Evolutionary conservation across 2,113 vertebrate species (phyloP).

Genomic region (Cinclus mexicanus): DNA sequence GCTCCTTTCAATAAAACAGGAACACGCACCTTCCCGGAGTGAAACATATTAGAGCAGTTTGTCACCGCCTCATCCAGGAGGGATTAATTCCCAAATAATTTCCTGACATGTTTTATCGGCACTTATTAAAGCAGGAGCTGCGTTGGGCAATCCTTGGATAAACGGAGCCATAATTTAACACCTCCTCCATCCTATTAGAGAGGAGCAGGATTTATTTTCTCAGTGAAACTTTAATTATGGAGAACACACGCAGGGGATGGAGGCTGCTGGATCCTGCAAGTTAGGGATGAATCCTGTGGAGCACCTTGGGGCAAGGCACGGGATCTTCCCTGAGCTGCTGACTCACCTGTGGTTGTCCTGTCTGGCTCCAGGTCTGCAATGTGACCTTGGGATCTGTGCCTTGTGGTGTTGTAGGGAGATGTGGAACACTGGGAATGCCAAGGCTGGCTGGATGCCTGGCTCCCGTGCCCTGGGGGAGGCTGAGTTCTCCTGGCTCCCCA

Average conservation of each 20-base stretch:
- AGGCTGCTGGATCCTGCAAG: not conserved
- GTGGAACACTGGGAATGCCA: not conserved
- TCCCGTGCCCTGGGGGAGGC: not conserved
- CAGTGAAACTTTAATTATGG: constrained; percentile 54
- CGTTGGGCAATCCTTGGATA: constrained; percentile 59
- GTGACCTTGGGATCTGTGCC: not conserved
- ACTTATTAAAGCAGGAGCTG: constrained; percentile 59
- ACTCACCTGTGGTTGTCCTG: not conserved
- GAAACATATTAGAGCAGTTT: constrained; percentile 49
- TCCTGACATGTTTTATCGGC: constrained; percentile 67
- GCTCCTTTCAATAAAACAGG: constrained; percentile 19
- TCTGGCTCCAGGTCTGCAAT: not conserved
- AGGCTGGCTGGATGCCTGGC: not conserved
- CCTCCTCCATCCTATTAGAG: not conserved
- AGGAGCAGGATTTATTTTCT: constrained; percentile 63
- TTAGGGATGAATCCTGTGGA: not conserved
- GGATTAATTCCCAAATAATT: constrained; percentile 65
- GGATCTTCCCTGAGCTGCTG: not conserved
- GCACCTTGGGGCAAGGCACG: not conserved
- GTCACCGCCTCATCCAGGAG: constrained; percentile 50
- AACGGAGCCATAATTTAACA: constrained; percentile 65
- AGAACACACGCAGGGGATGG: not conserved
- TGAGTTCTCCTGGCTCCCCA: not conserved
- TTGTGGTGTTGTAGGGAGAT: not conserved
- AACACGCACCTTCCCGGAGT: not conserved